phyloP scores from a whole-genome alignment of 2,888 invertebrate genomes.

The Tiliacea aurago region DNA sequence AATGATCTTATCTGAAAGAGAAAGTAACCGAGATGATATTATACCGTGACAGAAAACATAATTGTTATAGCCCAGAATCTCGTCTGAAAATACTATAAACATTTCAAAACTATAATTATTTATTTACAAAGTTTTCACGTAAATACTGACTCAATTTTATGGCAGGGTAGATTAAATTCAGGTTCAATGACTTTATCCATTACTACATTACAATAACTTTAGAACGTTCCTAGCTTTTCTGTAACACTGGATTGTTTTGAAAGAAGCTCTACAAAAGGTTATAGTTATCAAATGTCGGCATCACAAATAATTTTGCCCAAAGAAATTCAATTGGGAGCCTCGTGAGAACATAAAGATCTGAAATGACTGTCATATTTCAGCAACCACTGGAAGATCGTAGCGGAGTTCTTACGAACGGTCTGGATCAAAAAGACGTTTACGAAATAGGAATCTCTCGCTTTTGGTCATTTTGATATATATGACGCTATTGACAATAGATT shows the following conservation, averaged over 20 bases:
- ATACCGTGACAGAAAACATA: neutral
- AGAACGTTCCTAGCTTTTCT: neutral
- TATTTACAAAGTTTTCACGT: conserved; percentile 21
- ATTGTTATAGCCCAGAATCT: neutral
- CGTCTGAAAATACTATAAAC: conserved; percentile 1
- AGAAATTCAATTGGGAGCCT: conserved; percentile 64
- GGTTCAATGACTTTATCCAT: conserved; percentile 15
- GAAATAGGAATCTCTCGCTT: conserved; percentile 52
- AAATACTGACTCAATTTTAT: conserved; percentile 10
- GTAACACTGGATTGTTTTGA: conserved; percentile 3
- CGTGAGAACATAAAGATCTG: conserved; percentile 65
- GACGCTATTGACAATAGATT: conserved; percentile 27
- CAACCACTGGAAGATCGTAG: conserved; percentile 47
- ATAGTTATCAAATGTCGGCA: conserved; percentile 23
- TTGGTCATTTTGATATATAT: conserved; percentile 54
- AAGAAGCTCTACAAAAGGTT: conserved; percentile 27
- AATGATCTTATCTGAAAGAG: neutral
- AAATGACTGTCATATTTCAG: conserved; percentile 69
- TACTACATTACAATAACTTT: conserved; percentile 10
- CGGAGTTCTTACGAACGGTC: conserved; percentile 49
- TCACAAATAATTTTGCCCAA: conserved; percentile 47
- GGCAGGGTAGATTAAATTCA: neutral
- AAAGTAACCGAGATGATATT: neutral
- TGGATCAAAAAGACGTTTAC: conserved; percentile 67
- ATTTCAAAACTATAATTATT: conserved; percentile 30